Evolutionary conservation across 2,888 invertebrate species (phyloP).

Genomic region (Drosophila pseudotakahashii): DNA sequence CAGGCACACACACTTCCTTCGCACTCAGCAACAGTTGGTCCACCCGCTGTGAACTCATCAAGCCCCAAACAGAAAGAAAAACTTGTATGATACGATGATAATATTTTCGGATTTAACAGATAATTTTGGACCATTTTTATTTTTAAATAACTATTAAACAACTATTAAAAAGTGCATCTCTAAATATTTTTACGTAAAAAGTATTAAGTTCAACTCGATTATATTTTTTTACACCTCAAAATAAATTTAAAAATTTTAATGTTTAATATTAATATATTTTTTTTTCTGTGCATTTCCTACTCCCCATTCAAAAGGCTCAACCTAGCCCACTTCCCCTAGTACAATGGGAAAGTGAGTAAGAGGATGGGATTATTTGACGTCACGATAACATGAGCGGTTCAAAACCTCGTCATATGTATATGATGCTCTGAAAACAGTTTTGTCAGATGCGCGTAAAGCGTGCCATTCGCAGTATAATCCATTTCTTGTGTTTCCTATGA

Average conservation of each 20-base stretch:
- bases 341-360: constrained; percentile 20
- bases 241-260: no score
- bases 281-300: not conserved
- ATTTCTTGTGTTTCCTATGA: constrained; percentile 33
- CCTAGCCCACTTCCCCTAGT: constrained; percentile 19
- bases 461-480: constrained; percentile 7
- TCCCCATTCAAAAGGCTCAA: not conserved
- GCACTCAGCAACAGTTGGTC: constrained; percentile 74
- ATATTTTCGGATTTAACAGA: no score
- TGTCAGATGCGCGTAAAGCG: constrained; percentile 14
- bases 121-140: no score
- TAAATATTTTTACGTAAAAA: no score
- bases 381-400: constrained; percentile 38
- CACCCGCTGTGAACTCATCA: constrained; percentile 21
- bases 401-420: constrained; percentile 8
- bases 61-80: not conserved
- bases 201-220: no score
- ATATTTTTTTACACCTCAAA: no score
- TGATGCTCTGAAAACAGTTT: constrained; percentile 35
- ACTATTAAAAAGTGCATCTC: no score
- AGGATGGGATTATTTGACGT: constrained; percentile 42
- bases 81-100: not conserved
- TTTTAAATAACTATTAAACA: no score
- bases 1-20: constrained; percentile 57
- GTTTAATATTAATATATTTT: not conserved